Conservation (phyloP, 2,113 vertebrate genomes). For the Pterocles gutturalis region DNA sequence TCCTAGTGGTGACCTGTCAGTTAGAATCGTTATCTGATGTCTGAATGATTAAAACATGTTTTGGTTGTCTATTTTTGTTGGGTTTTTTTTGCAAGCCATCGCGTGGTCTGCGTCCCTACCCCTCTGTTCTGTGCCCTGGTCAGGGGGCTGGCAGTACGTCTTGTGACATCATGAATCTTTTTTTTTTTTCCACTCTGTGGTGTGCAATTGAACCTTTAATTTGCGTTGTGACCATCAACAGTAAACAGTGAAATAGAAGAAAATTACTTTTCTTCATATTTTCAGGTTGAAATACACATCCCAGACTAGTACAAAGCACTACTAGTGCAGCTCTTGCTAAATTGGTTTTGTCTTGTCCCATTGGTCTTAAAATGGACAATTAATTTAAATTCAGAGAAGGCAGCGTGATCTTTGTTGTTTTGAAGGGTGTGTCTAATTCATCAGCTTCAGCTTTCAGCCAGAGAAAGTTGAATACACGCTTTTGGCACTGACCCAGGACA, state of each 20-base stretch:
- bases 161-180: not conserved
- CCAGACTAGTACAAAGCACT: not conserved
- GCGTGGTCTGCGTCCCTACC: not conserved
- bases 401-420: conserved; percentile 48
- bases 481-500: not conserved
- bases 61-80: not conserved
- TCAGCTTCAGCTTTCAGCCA: conserved; percentile 56
- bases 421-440: conserved; percentile 68
- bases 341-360: conserved; percentile 16
- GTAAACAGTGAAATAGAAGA: not conserved
- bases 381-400: conserved; percentile 26
- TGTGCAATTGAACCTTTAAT: not conserved
- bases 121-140: not conserved
- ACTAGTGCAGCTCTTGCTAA: not conserved
- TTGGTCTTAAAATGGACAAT: not conserved
- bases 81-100: not conserved
- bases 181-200: rapidly evolving
- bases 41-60: not conserved
- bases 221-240: not conserved
- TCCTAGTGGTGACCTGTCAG: not conserved
- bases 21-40: not conserved
- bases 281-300: not conserved
- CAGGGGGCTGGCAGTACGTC: not conserved
- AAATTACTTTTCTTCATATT: not conserved
- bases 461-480: not conserved